Evolutionary conservation across 1,140 invertebrate genomes (phyloP).

Genomic region (Proctacanthus coquilletti): DNA sequence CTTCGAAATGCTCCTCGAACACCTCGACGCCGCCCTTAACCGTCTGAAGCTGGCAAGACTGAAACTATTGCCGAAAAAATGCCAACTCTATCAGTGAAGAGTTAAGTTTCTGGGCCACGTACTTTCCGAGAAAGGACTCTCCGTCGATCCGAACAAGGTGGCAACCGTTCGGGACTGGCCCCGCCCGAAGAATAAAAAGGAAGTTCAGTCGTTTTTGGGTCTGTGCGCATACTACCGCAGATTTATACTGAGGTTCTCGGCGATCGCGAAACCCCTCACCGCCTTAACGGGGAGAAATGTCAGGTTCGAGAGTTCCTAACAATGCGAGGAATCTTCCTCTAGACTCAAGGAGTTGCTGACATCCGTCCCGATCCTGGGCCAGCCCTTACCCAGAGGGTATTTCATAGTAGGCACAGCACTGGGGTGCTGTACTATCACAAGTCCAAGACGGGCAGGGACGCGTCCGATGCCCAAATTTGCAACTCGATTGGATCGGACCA

Average conservation of each 20-base stretch:
- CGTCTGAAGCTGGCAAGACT: background rate
- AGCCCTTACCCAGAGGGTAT: background rate
- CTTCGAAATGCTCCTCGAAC: background rate
- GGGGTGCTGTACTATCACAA: constrained; percentile 12
- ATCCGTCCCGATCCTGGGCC: background rate
- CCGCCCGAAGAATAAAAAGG: background rate
- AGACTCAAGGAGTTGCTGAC: background rate
- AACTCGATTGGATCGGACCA: too few relatives aligned
- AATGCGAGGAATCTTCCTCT: background rate
- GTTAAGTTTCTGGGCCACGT: constrained; percentile 4
- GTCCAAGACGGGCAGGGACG: constrained; percentile 10
- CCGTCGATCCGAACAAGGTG: background rate
- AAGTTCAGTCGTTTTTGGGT: constrained; percentile 4
- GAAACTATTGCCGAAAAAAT: constrained; percentile 3
- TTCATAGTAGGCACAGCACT: constrained; percentile 13
- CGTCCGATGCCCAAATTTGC: too few relatives aligned
- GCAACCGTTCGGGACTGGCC: background rate
- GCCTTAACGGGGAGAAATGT: too few relatives aligned
- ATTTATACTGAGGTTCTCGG: constrained; percentile 2
- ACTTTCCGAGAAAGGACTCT: background rate
- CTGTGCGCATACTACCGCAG: constrained; percentile 5
- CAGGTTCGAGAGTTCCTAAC: too few relatives aligned
- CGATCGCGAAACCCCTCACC: background rate
- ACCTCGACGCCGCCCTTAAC: constrained; percentile 4
- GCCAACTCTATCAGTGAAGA: constrained; percentile 1